These are phyloP conservation scores for Cyphomyrus discorhynchus DNA, from an alignment of 2,113 vertebrate genomes.

Conservation along the genomic window DNA sequence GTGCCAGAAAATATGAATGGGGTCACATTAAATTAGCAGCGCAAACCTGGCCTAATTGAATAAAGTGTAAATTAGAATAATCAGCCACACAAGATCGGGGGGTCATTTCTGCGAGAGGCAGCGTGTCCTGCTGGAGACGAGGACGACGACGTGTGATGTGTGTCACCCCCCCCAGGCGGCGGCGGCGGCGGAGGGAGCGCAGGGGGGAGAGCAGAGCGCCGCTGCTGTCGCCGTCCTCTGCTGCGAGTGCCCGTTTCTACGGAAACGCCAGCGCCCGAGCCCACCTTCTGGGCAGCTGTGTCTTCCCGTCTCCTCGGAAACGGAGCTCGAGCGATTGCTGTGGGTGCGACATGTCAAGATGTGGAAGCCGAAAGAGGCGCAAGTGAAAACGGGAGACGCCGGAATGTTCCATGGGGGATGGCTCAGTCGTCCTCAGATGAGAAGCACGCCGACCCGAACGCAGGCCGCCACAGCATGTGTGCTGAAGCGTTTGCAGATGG, in stretches of 20 bases:
- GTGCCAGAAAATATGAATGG: neutral
- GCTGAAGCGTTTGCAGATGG: neutral
- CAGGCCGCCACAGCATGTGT: neutral
- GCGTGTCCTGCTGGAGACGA: neutral
- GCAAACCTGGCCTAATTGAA: constrained; percentile 3
- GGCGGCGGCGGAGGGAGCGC: constrained; percentile 33
- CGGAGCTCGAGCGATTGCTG: constrained; percentile 29
- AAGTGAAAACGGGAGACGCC: neutral
- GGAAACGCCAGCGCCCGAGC: constrained; percentile 80
- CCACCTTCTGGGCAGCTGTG: constrained; percentile 84
- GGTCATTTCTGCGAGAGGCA: neutral
- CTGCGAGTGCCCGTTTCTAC: constrained; percentile 80
- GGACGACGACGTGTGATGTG: neutral
- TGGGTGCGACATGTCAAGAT: constrained; percentile 28
- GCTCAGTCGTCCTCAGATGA: neutral
- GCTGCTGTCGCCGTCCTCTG: constrained; percentile 46
- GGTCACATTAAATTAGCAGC: neutral
- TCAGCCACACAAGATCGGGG: neutral
- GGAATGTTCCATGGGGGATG: neutral
- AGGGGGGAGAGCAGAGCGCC: constrained; percentile 78
- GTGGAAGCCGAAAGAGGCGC: neutral
- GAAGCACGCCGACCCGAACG: neutral
- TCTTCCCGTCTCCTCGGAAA: constrained; percentile 47
- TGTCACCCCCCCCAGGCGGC: neutral
- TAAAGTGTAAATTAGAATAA: neutral